Conservation (phyloP, 2,888 invertebrate species). For the Lymantria dispar region DNA sequence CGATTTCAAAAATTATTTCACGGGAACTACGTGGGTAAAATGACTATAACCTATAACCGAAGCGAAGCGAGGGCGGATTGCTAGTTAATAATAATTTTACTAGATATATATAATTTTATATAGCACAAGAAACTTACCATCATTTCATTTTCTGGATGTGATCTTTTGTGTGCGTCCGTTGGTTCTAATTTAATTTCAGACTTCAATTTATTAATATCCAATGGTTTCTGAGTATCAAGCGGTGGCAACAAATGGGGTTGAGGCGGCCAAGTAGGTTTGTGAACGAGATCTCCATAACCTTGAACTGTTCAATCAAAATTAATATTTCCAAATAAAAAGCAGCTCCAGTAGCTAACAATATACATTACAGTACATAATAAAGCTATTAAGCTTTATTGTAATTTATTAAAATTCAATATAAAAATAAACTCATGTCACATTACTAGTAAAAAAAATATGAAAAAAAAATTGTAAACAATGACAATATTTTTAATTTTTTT, state of each 20-base stretch:
- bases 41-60: no score
- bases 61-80: no score
- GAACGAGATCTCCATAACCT: slow-evolving; percentile 72
- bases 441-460: no score
- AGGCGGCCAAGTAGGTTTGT: slow-evolving; percentile 72
- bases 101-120: no score
- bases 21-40: no score
- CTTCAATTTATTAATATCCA: slow-evolving; percentile 71
- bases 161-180: slow-evolving; percentile 64
- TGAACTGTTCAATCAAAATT: slow-evolving; percentile 43
- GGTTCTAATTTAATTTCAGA: slow-evolving; percentile 76
- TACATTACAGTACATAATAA: neutral
- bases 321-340: neutral
- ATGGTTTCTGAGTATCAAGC: slow-evolving; percentile 66
- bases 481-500: no score
- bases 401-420: neutral
- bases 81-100: no score
- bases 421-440: neutral
- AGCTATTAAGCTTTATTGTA: neutral
- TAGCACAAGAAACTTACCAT: slow-evolving; percentile 45
- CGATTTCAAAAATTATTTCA: no score
- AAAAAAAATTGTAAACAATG: no score
- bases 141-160: slow-evolving; percentile 69
- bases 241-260: slow-evolving; percentile 71
- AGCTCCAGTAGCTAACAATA: neutral